These are phyloP conservation scores for Chunga burmeisteri DNA, from an alignment of 2,113 vertebrate species.

Conservation along the genomic window DNA sequence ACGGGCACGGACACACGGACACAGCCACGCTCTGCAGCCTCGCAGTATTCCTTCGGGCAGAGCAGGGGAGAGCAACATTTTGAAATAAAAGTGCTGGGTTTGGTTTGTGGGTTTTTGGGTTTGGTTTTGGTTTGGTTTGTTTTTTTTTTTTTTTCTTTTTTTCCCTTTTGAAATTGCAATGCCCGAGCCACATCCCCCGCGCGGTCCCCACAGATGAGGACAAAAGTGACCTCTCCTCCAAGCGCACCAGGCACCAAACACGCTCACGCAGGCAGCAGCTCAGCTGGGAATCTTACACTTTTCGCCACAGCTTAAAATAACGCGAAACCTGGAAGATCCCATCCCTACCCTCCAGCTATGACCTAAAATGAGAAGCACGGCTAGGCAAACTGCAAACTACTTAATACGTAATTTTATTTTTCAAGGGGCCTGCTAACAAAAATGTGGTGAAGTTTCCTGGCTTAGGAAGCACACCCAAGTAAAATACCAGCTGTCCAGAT, in stretches of 20 bases:
- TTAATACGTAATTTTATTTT: constrained; percentile 65
- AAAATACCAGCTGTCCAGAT: constrained; percentile 66
- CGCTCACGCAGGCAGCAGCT: background rate
- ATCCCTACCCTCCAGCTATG: constrained; percentile 52
- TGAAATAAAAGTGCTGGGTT: background rate
- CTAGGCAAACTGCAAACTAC: constrained; percentile 42
- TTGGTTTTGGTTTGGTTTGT: background rate
- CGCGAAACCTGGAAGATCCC: constrained; percentile 43
- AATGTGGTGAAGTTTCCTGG: constrained; percentile 65
- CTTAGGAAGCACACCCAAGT: constrained; percentile 61
- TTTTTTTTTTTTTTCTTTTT: no score
- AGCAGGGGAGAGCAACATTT: background rate
- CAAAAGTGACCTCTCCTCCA: constrained; percentile 5
- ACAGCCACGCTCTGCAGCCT: background rate
- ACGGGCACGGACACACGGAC: background rate
- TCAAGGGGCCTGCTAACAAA: constrained; percentile 54
- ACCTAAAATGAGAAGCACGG: constrained; percentile 40
- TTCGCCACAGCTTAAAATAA: constrained; percentile 16
- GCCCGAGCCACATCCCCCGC: background rate
- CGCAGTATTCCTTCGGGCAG: background rate
- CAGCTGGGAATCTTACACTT: constrained; percentile 18
- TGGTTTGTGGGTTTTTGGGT: background rate
- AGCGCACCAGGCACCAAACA: background rate
- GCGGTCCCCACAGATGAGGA: background rate
- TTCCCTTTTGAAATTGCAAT: background rate